These are phyloP conservation scores for Saguinus imperator DNA, from an alignment of 2,113 vertebrate genomes.

Conservation along the genomic window DNA sequence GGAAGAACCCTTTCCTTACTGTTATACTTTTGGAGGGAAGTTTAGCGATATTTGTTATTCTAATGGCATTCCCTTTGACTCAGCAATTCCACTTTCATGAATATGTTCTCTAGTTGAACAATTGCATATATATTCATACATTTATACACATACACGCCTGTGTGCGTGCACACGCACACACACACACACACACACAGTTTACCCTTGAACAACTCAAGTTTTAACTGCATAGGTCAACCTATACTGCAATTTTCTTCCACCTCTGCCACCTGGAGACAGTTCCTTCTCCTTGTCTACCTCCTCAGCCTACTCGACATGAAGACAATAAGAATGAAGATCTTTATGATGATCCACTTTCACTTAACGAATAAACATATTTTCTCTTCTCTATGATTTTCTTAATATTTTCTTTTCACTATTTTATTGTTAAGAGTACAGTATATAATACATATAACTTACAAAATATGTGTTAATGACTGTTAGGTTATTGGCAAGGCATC, in stretches of 20 bases:
- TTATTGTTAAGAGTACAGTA: not conserved
- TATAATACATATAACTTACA: not conserved
- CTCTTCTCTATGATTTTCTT: not conserved
- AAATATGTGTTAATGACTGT: not conserved
- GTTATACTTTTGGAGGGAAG: not conserved
- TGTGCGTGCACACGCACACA: too few relatives aligned
- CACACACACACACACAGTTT: not conserved
- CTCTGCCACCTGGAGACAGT: not conserved
- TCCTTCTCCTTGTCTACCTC: not conserved
- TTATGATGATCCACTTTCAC: not conserved
- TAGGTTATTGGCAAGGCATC: not conserved
- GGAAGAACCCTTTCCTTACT: not conserved
- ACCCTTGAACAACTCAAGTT: not conserved
- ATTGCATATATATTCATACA: not conserved
- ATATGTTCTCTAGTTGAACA: not conserved
- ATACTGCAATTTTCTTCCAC: not conserved
- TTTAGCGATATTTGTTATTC: not conserved
- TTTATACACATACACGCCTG: not conserved
- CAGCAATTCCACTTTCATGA: not conserved
- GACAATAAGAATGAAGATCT: not conserved
- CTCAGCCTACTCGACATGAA: not conserved
- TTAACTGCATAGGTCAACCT: not conserved
- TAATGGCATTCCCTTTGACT: constrained; percentile 8
- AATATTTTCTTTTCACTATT: not conserved
- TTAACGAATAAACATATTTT: not conserved